Evolutionary conservation across 2,888 invertebrate species (phyloP), one percentile per base, ranked within the genome.

Genomic region (Miltochrista miniata): DNA sequence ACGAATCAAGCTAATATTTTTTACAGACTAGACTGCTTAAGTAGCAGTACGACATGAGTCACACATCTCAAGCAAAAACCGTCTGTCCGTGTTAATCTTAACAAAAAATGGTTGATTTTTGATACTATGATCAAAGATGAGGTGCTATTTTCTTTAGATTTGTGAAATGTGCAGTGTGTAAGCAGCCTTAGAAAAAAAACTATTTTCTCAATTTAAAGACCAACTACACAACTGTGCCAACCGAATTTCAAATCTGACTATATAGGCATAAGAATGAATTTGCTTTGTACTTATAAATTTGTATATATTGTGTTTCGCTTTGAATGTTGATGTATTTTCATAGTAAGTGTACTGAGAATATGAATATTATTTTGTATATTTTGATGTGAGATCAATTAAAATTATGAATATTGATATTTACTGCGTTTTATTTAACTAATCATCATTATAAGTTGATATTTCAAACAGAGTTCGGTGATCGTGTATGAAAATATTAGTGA

Each of bases 281-380:
- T 13, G 30, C 47, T 48, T 40, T 10, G 18, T 24, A 24, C 18
- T 24, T 39, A 12, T 31, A 45, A 38, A 51, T 45, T 47, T 48
- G 47, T 49, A 50, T 51, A 47, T 61, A 45, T 30, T 49, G 39
- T 39, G 18, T 33, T 3, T 14, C 2, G 58, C 53, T 56, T 55
- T 66, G 52, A 51, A 49, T 59, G 67, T 56, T 55, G 52, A 46
- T 38, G 46, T 45, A 49, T 57, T 58, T 41, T 51, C 18, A 24
- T 48, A 54, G 33, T 56, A 45, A 10, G 9, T 36, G 36, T 62
- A 54, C 36, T 56, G 48, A 15, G 31, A 12, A 54, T 56, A 48
- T 51, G n/a, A 24, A 24, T 42, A 51, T 52, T 55, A 59, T 61
- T 64, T 66, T 67, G 57, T 69, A 69, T 39, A 52, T 61, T 62